Evolutionary conservation across 2,888 invertebrate genomes (phyloP).

Genomic region (Hypena proboscidalis): DNA sequence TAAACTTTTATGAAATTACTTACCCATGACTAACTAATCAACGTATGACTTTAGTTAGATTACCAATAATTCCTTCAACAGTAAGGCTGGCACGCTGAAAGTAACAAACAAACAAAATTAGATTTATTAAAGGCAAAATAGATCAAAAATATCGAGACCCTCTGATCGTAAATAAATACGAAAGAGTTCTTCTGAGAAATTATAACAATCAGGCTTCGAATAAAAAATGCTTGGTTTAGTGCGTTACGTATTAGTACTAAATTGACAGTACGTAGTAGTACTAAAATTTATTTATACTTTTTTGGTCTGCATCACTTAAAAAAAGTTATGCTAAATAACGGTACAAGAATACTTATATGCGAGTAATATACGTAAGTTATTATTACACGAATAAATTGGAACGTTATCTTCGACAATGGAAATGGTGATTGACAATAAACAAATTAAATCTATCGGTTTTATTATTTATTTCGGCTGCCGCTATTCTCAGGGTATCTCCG

Average conservation of each 20-base stretch:
- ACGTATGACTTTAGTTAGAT: slow-evolving; percentile 37
- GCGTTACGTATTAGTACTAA: slow-evolving; percentile 38
- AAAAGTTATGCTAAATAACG: too few relatives aligned
- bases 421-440: too few relatives aligned
- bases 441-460: too few relatives aligned
- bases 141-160: too few relatives aligned
- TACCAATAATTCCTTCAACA: slow-evolving; percentile 24
- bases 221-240: slow-evolving; percentile 29
- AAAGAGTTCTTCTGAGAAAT: slow-evolving; percentile 37
- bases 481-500: too few relatives aligned
- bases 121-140: too few relatives aligned
- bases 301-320: slow-evolving; percentile 30
- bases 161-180: slow-evolving; percentile 37
- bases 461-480: too few relatives aligned
- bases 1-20: slow-evolving; percentile 57
- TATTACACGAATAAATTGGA: too few relatives aligned
- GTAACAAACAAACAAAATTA: slow-evolving; percentile 13
- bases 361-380: too few relatives aligned
- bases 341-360: too few relatives aligned
- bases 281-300: slow-evolving; percentile 33
- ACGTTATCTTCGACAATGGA: too few relatives aligned
- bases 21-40: slow-evolving; percentile 40
- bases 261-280: slow-evolving; percentile 43
- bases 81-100: slow-evolving; percentile 36
- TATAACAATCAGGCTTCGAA: slow-evolving; percentile 37